A percentile compares a stretch with the other conserved stretches of the same genome.
These are phyloP conservation scores for Ophion ellenae DNA, from an alignment of 2,888 invertebrate species.

Conservation along the genomic window DNA sequence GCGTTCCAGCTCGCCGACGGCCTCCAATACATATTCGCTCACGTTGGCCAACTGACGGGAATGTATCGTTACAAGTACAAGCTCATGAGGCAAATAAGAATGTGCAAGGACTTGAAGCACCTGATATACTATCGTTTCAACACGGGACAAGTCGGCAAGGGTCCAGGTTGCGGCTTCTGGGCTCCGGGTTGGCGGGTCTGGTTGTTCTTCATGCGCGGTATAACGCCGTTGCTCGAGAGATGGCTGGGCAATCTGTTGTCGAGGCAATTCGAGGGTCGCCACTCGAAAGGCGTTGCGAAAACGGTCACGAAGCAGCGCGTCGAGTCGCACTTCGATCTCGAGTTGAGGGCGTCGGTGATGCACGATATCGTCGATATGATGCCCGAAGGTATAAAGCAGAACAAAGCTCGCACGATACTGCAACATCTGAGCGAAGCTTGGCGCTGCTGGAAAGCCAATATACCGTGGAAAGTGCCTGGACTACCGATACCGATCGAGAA, in stretches of 20 bases:
- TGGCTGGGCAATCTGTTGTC: conserved; percentile 99
- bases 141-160: conserved; percentile 99
- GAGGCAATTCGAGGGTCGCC: conserved; percentile 99
- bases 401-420: conserved; percentile 99
- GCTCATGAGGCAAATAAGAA: conserved; percentile 98
- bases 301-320: conserved; percentile 99
- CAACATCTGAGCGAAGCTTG: conserved; percentile 99
- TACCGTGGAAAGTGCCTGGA: conserved; percentile 99
- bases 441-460: conserved; percentile 99
- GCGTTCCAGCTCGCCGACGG: conserved; percentile 99
- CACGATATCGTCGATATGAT: conserved; percentile 99
- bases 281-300: conserved; percentile 99
- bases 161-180: conserved; percentile 99
- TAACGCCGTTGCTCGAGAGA: conserved; percentile 98
- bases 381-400: conserved; percentile 99
- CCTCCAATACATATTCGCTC: conserved; percentile 99
- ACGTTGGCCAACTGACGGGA: conserved; percentile 99
- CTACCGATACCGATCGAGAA: conserved; percentile 99
- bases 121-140: conserved; percentile 99
- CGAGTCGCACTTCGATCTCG: conserved; percentile 99
- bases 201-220: conserved; percentile 99
- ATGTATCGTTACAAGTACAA: conserved; percentile 99
- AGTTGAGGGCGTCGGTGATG: conserved; percentile 98
- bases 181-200: conserved; percentile 99
- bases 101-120: conserved; percentile 99